A percentile compares a stretch with the other conserved stretches of the same genome.
phyloP scores from a whole-genome alignment of 2,113 vertebrate species.

The Gallinago undulata region DNA sequence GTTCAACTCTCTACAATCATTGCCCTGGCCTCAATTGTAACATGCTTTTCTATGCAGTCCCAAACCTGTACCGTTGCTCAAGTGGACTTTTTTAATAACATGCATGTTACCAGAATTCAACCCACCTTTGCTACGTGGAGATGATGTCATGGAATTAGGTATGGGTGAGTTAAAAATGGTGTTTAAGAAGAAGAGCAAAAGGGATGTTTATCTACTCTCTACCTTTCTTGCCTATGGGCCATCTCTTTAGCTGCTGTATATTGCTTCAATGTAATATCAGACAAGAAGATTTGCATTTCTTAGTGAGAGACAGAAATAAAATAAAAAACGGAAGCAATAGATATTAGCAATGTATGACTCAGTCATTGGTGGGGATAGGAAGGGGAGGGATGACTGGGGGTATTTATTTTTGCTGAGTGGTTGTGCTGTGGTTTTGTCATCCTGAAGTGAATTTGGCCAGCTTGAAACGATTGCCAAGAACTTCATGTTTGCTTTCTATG shows the following conservation, averaged over 20 bases:
- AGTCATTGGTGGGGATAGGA: not conserved
- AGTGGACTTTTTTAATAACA: not conserved
- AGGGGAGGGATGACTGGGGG: not conserved
- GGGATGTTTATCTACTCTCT: not conserved
- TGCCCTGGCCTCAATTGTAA: not conserved
- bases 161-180: not conserved
- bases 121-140: not conserved
- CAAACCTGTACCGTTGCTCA: not conserved
- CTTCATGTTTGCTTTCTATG: conserved; percentile 36
- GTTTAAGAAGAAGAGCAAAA: not conserved
- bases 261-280: not conserved
- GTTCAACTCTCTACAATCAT: not conserved
- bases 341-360: not conserved
- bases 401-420: conserved; percentile 45
- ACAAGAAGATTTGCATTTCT: conserved; percentile 24
- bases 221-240: not conserved
- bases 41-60: not conserved
- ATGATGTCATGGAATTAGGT: not conserved
- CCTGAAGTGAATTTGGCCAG: conserved; percentile 48
- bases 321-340: not conserved
- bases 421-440: conserved; percentile 61
- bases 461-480: conserved; percentile 45
- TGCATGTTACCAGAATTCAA: not conserved
- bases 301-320: conserved; percentile 26
- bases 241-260: not conserved